phyloP scores from a whole-genome alignment of 2,888 invertebrate genomes.

The Sycophila texana region DNA sequence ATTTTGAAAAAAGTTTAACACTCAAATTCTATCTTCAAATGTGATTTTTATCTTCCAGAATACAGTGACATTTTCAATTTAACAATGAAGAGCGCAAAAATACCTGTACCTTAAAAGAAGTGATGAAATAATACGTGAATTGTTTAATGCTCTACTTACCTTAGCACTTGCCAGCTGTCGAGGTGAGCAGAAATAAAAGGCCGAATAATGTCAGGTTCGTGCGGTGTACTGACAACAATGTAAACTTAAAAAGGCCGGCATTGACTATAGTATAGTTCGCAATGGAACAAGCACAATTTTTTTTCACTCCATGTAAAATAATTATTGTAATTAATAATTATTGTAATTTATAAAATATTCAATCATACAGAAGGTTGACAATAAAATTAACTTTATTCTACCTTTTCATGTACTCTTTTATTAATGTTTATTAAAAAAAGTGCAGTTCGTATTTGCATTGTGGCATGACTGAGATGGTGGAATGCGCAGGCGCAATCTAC shows the following conservation, averaged over 20 bases:
- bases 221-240: slow-evolving; percentile 21
- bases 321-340: neutral
- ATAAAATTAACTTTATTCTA: neutral
- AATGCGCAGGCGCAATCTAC: slow-evolving; percentile 15
- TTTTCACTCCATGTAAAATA: neutral
- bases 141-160: slow-evolving; percentile 32
- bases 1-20: neutral
- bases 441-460: neutral
- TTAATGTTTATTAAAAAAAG: neutral
- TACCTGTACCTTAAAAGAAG: neutral
- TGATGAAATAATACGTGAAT: neutral
- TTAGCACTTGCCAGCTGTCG: slow-evolving; percentile 44
- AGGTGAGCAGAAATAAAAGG: slow-evolving; percentile 37
- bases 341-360: neutral
- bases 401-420: neutral
- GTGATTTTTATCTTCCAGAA: too few species aligned
- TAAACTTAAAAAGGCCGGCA: slow-evolving; percentile 6
- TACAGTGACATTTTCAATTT: too few species aligned
- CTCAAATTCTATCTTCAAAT: neutral
- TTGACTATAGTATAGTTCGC: neutral
- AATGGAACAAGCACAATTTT: neutral
- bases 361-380: neutral
- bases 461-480: slow-evolving; percentile 1
- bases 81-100: neutral
- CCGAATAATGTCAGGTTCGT: neutral